Evolutionary conservation across 2,888 invertebrate species (phyloP), one percentile per base, ranked within the genome.

Genomic region (Chaetogeoica ovagalla): DNA sequence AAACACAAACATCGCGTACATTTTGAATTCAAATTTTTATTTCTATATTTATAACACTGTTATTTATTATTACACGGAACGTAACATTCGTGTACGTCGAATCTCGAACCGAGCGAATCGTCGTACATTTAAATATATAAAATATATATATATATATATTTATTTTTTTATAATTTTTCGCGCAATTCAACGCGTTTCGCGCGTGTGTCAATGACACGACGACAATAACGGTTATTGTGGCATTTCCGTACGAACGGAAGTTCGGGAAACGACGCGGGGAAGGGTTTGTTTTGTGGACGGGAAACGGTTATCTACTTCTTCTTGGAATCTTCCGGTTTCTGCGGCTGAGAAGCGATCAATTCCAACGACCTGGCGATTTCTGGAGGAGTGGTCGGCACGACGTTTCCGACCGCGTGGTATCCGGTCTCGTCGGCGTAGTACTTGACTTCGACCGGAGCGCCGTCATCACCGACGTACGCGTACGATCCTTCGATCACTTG

Each of bases 371-470:
- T 74, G 48, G 81, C 82, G 65, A 83, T 83, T n/a, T 82, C 81
- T 11, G 83, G 72, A 9, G 81, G 76, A 30, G 82, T 82, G 37
- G 82, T 83, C 43, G 84, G 84, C 52, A 82, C 82, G 21, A 83
- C 84, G 62, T 83, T 83, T n/a, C 84, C 89, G 87, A 89, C 87
- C 0, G 91, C 91, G 84, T 89, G 90, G 86, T 91, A 92, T 39
- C 84, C 84, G 55, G 84, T 82, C 81, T 84, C 84, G 70, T 84
- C 84, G 43, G 85, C 85, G 74, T 82, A 81, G 82, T 84, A 85
- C 72, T 82, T 83, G 74, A 84, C 82, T 48, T 83, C 82, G 79
- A 84, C 83, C 52, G 83, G 83, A 19, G 83, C 83, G 37, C 85
- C 85, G n/a, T 85, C 84, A 1, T 84, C 84, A 39, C 83, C 83